Conservation (phyloP, 2,113 vertebrate genomes). For the Hippoglossus stenolepis region DNA sequence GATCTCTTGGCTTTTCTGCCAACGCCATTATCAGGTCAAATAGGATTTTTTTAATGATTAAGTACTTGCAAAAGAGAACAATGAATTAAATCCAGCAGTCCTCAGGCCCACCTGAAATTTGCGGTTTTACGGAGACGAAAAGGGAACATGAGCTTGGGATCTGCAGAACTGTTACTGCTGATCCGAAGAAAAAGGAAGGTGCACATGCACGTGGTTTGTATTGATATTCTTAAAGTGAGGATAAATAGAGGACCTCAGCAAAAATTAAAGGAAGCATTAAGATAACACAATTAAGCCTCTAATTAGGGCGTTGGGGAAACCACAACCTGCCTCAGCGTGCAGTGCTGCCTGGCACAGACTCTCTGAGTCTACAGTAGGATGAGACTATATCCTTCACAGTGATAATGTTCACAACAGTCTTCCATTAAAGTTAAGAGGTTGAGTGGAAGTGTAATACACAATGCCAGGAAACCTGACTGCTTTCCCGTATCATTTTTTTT, state of each 20-base stretch:
- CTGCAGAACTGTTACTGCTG: background rate
- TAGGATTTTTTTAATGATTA: too few species aligned
- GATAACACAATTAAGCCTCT: constrained; percentile 16
- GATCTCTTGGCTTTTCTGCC: too few species aligned
- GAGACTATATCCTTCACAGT: constrained; percentile 11
- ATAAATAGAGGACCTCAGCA: background rate
- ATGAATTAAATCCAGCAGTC: background rate
- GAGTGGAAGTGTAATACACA: constrained; percentile 13
- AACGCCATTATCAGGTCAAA: too few species aligned
- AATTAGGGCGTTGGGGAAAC: background rate
- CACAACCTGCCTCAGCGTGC: background rate
- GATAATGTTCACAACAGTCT: constrained; percentile 12
- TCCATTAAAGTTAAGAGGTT: constrained; percentile 36
- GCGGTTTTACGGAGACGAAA: background rate
- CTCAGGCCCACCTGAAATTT: background rate
- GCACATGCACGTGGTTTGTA: background rate
- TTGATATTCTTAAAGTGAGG: background rate
- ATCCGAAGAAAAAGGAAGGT: background rate
- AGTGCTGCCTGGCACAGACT: background rate
- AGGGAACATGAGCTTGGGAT: background rate
- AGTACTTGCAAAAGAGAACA: too few species aligned
- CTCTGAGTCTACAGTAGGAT: background rate
- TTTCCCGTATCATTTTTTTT: constrained; percentile 35
- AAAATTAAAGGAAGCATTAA: constrained; percentile 1
- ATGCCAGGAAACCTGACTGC: constrained; percentile 18